Base-by-base conservation (phyloP, 2,113 vertebrate species). In the Reinhardtius hippoglossoides region DNA sequence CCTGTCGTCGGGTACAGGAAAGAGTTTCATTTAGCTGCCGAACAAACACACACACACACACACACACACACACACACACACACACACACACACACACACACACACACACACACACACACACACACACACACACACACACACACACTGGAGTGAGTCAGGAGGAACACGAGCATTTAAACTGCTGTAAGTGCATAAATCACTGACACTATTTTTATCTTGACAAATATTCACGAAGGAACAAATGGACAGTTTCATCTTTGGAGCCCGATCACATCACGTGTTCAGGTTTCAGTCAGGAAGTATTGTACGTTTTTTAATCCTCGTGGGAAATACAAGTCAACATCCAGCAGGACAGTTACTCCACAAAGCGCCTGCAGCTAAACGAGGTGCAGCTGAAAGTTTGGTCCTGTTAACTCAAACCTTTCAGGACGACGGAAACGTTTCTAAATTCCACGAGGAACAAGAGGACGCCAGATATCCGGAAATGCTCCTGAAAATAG, bases 361-460 rank as follows among this genome's bases (percentile, higher is more conserved):
- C 21, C 46, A 8, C 14, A 78, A 67, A 67, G 12, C 67, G 57
- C 87, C 82, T 23, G 31, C 13, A 59, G 85, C 64, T 55, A 3
- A 23, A 48, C 16, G 18, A 31, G 50, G 54, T 37, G 1, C 86
- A 56, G 54, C 61, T 80, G 8, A 35, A 35, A 9, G 8, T 9
- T 35, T 9, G 35, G 6, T 35, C 35, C 35, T 9, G 35, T 8
- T 35, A 7, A 9, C 35, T 37, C 9, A 2, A 37, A 37, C 35
- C 35, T 37, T 9, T 37, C 35, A 37, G 35, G 35, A 37, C 35
- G 35, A 37, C 8, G 9, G 35, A 37, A 37, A 9, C 12, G 12
- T 42, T 42, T 42, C 10, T 13, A 42, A 42, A 42, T 3, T 40
- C 27, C 61, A 60, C 55, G 74, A 67, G 74, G 71, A 13, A 42